Evolutionary conservation across 2,888 invertebrate genomes (phyloP).

Genomic region (Dryobotodes eremita): DNA sequence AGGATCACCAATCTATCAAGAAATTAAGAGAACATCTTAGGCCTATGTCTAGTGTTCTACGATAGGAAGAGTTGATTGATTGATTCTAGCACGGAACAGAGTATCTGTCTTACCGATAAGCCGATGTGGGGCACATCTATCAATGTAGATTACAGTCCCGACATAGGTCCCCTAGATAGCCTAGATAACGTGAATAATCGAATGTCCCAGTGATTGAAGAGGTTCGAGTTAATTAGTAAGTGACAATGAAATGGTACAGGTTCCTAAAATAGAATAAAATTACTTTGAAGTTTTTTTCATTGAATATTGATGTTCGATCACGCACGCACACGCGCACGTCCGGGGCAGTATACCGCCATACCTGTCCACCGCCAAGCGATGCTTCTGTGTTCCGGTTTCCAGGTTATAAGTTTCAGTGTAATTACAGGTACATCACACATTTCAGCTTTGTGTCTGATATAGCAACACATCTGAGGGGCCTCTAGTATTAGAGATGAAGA

Average conservation of each 20-base stretch:
- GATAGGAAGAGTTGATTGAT: conserved; percentile 18
- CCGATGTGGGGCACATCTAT: conserved; percentile 8
- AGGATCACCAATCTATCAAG: neutral
- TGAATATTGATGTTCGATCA: neutral
- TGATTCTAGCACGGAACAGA: conserved; percentile 10
- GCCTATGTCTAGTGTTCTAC: neutral
- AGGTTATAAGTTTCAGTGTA: neutral
- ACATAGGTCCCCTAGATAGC: conserved; percentile 12
- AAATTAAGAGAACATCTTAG: neutral
- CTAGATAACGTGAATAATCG: conserved; percentile 23
- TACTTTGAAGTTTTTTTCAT: neutral
- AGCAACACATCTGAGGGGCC: neutral
- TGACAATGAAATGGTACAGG: neutral
- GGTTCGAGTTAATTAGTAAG: neutral
- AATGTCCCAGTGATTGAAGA: conserved; percentile 19
- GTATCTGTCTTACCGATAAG: conserved; percentile 7
- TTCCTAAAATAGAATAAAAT: neutral
- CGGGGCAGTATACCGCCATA: neutral
- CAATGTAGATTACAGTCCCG: conserved; percentile 43
- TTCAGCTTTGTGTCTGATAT: neutral
- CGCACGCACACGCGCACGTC: too few species aligned
- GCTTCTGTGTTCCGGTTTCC: too few species aligned
- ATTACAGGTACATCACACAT: neutral
- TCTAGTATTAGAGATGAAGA: too few species aligned
- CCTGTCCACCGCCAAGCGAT: too few species aligned